Conservation (phyloP, 2,888 invertebrate species). For the Eristalinus aeneus region DNA sequence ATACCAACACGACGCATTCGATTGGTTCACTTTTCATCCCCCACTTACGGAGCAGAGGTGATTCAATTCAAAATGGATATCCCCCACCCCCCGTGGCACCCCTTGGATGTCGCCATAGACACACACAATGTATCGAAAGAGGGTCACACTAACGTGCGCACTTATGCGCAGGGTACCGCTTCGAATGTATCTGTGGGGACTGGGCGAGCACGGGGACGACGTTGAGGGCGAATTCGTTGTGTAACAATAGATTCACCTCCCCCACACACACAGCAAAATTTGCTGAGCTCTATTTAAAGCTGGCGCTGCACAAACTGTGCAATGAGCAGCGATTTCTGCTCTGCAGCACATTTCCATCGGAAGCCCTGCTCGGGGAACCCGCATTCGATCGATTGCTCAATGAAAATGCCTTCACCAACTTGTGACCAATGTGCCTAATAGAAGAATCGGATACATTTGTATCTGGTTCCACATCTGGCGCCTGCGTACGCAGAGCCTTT, state of each 20-base stretch:
- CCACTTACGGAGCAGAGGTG: background rate
- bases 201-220: background rate
- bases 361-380: background rate
- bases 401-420: conserved; percentile 7
- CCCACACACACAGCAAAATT: background rate
- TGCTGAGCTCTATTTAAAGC: conserved; percentile 41
- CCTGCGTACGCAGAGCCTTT: conserved; percentile 20
- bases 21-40: conserved; percentile 57
- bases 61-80: conserved; percentile 63
- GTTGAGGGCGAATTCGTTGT: conserved; percentile 14
- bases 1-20: conserved; percentile 60
- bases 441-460: conserved; percentile 42
- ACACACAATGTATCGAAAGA: conserved; percentile 67
- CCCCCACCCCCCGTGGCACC: conserved; percentile 1
- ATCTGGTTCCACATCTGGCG: conserved; percentile 44
- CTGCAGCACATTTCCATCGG: background rate
- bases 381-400: background rate
- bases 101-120: conserved; percentile 21
- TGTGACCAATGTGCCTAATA: conserved; percentile 35
- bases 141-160: conserved; percentile 67
- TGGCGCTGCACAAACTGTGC: conserved; percentile 39
- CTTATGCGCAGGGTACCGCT: conserved; percentile 66
- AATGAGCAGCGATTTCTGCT: conserved; percentile 37
- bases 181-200: conserved; percentile 43
- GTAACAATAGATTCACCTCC: conserved; percentile 41